A percentile compares a stretch with the other conserved stretches of the same genome.
These are phyloP conservation scores for Tetraneura akinire DNA, from an alignment of 1,140 invertebrate species.

Conservation along the genomic window DNA sequence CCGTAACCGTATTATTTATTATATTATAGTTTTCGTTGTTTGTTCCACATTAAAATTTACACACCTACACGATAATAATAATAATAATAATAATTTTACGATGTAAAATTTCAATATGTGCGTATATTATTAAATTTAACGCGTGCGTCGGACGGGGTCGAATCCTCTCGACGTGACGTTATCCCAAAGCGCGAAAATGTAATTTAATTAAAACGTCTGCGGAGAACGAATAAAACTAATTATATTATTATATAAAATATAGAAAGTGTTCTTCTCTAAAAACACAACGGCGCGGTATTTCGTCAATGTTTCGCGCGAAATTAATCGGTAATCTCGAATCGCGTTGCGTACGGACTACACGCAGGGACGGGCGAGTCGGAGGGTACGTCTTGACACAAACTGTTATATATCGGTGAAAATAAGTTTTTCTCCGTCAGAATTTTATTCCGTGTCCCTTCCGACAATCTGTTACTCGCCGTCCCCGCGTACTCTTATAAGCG, in stretches of 20 bases:
- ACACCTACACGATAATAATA: too few relatives aligned
- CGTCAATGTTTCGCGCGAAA: background rate
- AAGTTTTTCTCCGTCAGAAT: background rate
- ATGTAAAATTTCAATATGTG: too few relatives aligned
- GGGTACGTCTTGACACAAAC: background rate
- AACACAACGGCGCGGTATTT: background rate
- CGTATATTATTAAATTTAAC: too few relatives aligned
- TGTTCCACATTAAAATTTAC: background rate
- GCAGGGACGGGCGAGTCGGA: accelerated
- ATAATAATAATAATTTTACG: too few relatives aligned
- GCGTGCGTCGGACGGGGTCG: too few relatives aligned
- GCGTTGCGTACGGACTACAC: too few relatives aligned
- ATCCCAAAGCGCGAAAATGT: background rate
- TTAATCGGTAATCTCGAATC: slow-evolving; percentile 34
- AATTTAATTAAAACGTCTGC: slow-evolving; percentile 33
- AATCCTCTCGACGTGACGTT: too few relatives aligned
- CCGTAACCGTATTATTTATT: background rate
- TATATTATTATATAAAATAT: too few relatives aligned
- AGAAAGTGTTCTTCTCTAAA: background rate
- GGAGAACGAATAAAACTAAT: slow-evolving; percentile 14
- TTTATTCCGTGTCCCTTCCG: background rate
- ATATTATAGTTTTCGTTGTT: background rate
- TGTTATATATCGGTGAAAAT: background rate
- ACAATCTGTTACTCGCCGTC: too few relatives aligned
- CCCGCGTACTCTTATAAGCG: too few relatives aligned